Percentiles rank a stretch among this genome's conserved stretches.
These are phyloP conservation scores for Lasiurus cinereus DNA, from an alignment of 2,113 vertebrate species.

Conservation along the genomic window DNA sequence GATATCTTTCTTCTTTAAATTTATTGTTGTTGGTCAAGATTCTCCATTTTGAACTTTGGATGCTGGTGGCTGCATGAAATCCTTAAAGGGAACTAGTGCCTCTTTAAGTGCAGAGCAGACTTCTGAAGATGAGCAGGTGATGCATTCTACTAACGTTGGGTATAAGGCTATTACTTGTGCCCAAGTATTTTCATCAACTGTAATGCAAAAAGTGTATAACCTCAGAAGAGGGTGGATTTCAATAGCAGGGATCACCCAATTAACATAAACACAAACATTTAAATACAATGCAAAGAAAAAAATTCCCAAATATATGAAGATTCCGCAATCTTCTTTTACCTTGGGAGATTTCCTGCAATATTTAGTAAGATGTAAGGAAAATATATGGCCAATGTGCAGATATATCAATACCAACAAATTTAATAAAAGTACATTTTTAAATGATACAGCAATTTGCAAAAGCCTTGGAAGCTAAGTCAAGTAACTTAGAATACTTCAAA, in stretches of 20 bases:
- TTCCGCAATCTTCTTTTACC: background rate
- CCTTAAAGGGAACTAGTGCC: conserved; percentile 98
- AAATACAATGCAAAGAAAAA: conserved; percentile 55
- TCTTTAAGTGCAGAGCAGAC: conserved; percentile 98
- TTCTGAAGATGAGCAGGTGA: conserved; percentile 97
- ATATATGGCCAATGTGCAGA: background rate
- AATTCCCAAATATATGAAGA: background rate
- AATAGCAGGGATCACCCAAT: background rate
- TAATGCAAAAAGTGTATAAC: conserved; percentile 75
- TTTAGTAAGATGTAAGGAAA: background rate
- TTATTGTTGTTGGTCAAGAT: conserved; percentile 90
- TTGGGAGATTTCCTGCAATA: conserved; percentile 33
- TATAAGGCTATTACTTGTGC: conserved; percentile 98
- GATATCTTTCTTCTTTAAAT: conserved; percentile 84
- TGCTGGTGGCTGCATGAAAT: conserved; percentile 99
- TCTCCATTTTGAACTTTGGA: conserved; percentile 98
- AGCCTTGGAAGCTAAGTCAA: conserved; percentile 19
- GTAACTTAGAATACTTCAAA: conserved; percentile 46
- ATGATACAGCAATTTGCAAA: conserved; percentile 48
- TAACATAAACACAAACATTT: conserved; percentile 43
- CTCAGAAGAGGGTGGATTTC: conserved; percentile 45
- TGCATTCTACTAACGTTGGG: conserved; percentile 98
- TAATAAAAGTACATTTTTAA: conserved; percentile 39
- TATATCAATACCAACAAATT: conserved; percentile 1
- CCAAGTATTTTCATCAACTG: conserved; percentile 98